These are phyloP conservation scores for Pocillopora grandis DNA, from an alignment of 92 coral and sea anemone genomes.

Conservation along the genomic window DNA sequence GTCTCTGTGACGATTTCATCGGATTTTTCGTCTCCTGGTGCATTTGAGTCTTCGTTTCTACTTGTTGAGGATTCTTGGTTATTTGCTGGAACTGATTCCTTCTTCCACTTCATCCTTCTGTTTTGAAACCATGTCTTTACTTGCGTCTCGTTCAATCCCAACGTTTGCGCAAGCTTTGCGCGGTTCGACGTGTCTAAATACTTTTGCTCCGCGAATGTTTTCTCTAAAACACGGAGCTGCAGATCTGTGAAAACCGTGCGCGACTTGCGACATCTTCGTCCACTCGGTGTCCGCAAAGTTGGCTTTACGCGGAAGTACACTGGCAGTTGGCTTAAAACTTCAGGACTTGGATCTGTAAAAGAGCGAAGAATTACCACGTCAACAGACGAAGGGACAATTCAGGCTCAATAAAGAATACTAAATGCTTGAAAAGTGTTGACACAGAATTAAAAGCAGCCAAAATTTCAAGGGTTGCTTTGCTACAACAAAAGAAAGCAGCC, in stretches of 20 bases:
- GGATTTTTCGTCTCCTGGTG: constrained; percentile 6
- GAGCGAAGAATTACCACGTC: not conserved
- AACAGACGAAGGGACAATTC: constrained; percentile 8
- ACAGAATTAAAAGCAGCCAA: constrained; percentile 28
- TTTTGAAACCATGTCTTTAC: constrained; percentile 99
- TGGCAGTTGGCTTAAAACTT: constrained; percentile 83
- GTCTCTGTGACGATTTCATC: constrained; percentile 9
- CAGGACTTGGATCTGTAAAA: constrained; percentile 85
- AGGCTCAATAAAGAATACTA: constrained; percentile 11
- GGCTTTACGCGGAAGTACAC: constrained; percentile 98
- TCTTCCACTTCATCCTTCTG: constrained; percentile 98
- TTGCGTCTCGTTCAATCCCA: constrained; percentile 95
- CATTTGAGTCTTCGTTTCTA: constrained; percentile 36
- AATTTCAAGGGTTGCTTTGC: constrained; percentile 36
- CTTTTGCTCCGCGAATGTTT: constrained; percentile 93
- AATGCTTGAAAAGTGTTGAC: constrained; percentile 32
- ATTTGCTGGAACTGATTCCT: constrained; percentile 62
- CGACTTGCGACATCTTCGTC: constrained; percentile 96
- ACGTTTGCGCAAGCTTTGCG: constrained; percentile 92
- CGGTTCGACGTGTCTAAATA: constrained; percentile 97
- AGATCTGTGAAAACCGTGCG: constrained; percentile 97
- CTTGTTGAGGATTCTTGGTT: constrained; percentile 47
- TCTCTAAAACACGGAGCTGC: constrained; percentile 94
- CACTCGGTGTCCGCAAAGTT: constrained; percentile 93
- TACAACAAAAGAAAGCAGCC: constrained; percentile 44